Percentiles rank a stretch among this genome's conserved stretches.
These are phyloP conservation scores for Meda fulgida DNA, from an alignment of 2,797 vertebrate species.

Conservation along the genomic window DNA sequence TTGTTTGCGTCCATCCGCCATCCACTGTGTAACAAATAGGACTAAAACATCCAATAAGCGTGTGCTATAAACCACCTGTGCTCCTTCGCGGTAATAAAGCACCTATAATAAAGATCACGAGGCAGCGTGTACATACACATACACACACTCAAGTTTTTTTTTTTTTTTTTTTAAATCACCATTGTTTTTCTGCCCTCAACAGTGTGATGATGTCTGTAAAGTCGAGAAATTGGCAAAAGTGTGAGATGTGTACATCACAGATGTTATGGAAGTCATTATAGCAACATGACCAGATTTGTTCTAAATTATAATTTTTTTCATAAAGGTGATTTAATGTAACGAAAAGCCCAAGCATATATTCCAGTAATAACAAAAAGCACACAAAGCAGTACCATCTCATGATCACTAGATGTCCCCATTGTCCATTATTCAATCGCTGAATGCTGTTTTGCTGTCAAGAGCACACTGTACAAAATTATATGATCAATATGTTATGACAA, in stretches of 20 bases:
- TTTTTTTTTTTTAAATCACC: too few species aligned
- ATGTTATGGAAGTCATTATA: neutral
- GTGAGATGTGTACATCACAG: neutral
- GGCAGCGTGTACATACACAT: neutral
- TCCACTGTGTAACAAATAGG: constrained; percentile 50
- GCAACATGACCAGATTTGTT: neutral
- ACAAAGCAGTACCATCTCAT: neutral
- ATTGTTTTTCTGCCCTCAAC: neutral
- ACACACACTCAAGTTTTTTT: too few species aligned
- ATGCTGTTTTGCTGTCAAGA: neutral
- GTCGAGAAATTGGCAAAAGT: neutral
- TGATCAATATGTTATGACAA: too few species aligned
- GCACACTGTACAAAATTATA: too few species aligned
- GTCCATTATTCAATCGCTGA: neutral
- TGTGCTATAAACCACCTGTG: neutral
- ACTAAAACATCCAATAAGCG: neutral
- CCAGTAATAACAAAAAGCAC: neutral
- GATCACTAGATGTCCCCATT: neutral
- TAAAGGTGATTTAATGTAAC: neutral
- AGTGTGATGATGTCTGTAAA: neutral
- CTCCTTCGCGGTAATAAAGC: neutral
- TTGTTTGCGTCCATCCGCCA: constrained; percentile 53
- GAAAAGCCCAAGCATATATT: neutral
- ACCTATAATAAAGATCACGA: neutral
- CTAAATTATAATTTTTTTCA: neutral